Evolutionary conservation across 2,797 vertebrate genomes (phyloP).

Genomic region (Siniperca obscura): DNA sequence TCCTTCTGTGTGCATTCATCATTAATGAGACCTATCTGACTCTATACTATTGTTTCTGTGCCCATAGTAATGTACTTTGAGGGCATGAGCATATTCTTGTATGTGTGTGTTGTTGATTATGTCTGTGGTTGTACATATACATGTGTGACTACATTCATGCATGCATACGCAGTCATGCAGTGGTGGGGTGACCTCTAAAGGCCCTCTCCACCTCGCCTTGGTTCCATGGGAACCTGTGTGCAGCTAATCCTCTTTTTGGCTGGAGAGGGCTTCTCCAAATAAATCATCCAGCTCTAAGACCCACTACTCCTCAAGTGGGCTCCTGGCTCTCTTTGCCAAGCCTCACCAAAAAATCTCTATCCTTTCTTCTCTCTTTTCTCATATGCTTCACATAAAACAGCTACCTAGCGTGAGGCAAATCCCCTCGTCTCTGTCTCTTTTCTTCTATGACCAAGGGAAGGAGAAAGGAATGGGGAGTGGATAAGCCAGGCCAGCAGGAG

Average conservation of each 20-base stretch:
- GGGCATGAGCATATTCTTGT: slow-evolving; percentile 4
- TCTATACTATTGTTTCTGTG: neutral
- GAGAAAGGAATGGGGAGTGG: slow-evolving; percentile 81
- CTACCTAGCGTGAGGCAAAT: slow-evolving; percentile 83
- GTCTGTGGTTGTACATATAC: slow-evolving; percentile 10
- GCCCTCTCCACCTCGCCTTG: slow-evolving; percentile 60
- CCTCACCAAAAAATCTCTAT: slow-evolving; percentile 63
- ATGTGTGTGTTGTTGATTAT: slow-evolving; percentile 6
- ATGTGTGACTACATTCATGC: slow-evolving; percentile 12
- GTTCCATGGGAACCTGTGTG: slow-evolving; percentile 82
- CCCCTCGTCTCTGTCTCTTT: slow-evolving; percentile 80
- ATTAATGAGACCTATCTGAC: too few species aligned
- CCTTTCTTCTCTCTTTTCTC: slow-evolving; percentile 74
- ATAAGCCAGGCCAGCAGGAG: slow-evolving; percentile 83
- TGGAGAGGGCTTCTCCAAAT: slow-evolving; percentile 80
- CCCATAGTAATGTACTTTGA: slow-evolving; percentile 9
- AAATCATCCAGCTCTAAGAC: slow-evolving; percentile 81
- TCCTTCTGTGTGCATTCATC: too few species aligned
- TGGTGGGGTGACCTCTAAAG: slow-evolving; percentile 61
- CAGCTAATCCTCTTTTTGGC: slow-evolving; percentile 79
- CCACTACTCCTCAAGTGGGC: slow-evolving; percentile 78
- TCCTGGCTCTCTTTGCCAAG: slow-evolving; percentile 76
- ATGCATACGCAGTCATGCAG: slow-evolving; percentile 27
- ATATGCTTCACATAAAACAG: slow-evolving; percentile 82
- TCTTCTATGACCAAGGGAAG: slow-evolving; percentile 76